A percentile compares a stretch with the other conserved stretches of the same genome.
These are phyloP conservation scores for Neolamprologus tretocephalus DNA, from an alignment of 2,113 vertebrate genomes.

Conservation along the genomic window DNA sequence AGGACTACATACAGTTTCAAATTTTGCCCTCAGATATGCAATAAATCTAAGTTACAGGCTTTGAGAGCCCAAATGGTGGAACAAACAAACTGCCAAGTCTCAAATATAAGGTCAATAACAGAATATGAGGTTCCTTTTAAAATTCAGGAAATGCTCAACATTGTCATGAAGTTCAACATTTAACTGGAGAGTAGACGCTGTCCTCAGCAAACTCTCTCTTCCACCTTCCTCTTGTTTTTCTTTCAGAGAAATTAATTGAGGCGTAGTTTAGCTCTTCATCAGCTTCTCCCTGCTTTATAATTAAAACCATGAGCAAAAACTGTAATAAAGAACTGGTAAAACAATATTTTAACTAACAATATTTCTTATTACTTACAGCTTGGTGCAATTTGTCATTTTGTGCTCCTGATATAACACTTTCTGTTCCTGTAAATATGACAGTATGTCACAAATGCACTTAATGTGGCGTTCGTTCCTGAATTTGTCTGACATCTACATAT, in stretches of 20 bases:
- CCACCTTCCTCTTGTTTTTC: accelerated
- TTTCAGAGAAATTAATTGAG: background rate
- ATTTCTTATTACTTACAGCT: background rate
- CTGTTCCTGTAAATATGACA: background rate
- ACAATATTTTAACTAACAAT: background rate
- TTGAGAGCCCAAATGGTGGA: background rate
- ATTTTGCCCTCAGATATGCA: background rate
- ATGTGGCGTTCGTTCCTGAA: accelerated
- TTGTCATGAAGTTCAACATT: background rate
- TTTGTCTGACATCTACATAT: background rate
- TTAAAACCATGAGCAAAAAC: background rate
- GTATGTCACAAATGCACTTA: accelerated
- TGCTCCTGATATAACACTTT: accelerated
- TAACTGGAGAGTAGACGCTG: background rate
- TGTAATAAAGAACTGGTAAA: accelerated
- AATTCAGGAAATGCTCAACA: background rate
- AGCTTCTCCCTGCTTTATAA: background rate
- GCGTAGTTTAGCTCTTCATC: background rate
- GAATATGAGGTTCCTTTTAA: background rate
- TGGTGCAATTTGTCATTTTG: background rate
- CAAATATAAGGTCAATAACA: background rate
- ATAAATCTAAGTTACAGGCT: background rate
- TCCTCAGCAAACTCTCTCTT: background rate
- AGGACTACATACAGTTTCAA: accelerated
- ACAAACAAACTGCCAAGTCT: accelerated